These are phyloP conservation scores for Micromussa lordhowensis DNA, from an alignment of 92 coral and sea anemone genomes.

Conservation along the genomic window DNA sequence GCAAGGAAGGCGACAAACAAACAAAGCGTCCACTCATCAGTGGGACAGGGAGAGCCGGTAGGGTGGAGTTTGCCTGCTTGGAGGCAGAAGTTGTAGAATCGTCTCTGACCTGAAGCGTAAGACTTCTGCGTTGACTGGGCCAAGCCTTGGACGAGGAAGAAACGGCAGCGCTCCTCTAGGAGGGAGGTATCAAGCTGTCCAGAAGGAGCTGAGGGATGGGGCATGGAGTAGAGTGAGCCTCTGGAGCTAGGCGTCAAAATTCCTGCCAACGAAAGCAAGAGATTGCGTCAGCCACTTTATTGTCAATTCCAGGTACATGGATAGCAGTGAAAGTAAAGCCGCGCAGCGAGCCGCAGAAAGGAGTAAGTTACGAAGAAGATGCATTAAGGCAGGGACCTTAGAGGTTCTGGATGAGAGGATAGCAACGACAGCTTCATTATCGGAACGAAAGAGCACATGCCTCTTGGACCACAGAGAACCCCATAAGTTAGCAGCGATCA, in stretches of 20 bases:
- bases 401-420: constrained; percentile 55
- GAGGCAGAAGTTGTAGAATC: too few species aligned
- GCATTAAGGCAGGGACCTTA: constrained; percentile 16
- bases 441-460: constrained; percentile 23
- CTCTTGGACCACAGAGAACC: constrained; percentile 26
- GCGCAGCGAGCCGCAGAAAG: too few species aligned
- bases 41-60: not conserved
- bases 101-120: constrained; percentile 38
- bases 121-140: constrained; percentile 26
- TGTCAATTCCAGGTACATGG: too few species aligned
- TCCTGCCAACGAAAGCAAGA: constrained; percentile 8
- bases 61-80: not conserved
- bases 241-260: not conserved
- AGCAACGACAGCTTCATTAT: constrained; percentile 64
- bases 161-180: constrained; percentile 5
- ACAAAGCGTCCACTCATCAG: too few species aligned
- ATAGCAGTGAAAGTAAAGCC: not conserved
- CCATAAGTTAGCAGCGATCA: not conserved
- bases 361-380: not conserved
- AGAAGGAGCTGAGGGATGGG: constrained; percentile 17
- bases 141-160: constrained; percentile 25
- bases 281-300: not conserved
- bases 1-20: too few species aligned
- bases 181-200: constrained; percentile 1
- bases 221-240: constrained; percentile 18